Conservation (phyloP, 2,797 vertebrate genomes). For the Buceros bicornis region DNA sequence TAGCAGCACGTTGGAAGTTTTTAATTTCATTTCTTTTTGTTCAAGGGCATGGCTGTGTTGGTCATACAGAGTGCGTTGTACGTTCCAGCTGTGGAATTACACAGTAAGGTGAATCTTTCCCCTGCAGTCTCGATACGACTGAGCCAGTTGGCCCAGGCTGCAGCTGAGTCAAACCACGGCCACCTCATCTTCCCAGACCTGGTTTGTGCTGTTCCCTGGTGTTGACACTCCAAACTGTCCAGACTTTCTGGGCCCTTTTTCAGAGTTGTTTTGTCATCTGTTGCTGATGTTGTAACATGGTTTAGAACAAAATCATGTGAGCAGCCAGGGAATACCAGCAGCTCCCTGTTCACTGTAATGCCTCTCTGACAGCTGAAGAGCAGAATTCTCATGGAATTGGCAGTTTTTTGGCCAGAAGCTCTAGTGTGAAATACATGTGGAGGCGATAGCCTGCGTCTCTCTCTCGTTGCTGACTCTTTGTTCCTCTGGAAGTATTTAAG, state of each 20-base stretch:
- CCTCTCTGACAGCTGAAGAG: neutral
- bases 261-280: neutral
- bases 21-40: neutral
- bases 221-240: conserved; percentile 20
- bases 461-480: neutral
- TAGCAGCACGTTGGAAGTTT: neutral
- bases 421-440: fast-evolving
- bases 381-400: neutral
- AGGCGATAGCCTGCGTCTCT: neutral
- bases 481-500: neutral
- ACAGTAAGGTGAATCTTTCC: neutral
- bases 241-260: neutral
- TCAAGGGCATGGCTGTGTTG: neutral
- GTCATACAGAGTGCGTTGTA: neutral
- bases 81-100: neutral
- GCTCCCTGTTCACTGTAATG: neutral
- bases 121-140: neutral
- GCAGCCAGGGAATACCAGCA: neutral
- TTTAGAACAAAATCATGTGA: neutral
- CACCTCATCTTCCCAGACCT: neutral
- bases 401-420: neutral
- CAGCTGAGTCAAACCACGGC: neutral
- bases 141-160: neutral
- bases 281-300: neutral
- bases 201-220: neutral